A percentile compares a stretch with the other conserved stretches of the same genome.
These are phyloP conservation scores for Clavelina lepadiformis DNA, from an alignment of 23 tunicate genomes.

Conservation along the genomic window DNA sequence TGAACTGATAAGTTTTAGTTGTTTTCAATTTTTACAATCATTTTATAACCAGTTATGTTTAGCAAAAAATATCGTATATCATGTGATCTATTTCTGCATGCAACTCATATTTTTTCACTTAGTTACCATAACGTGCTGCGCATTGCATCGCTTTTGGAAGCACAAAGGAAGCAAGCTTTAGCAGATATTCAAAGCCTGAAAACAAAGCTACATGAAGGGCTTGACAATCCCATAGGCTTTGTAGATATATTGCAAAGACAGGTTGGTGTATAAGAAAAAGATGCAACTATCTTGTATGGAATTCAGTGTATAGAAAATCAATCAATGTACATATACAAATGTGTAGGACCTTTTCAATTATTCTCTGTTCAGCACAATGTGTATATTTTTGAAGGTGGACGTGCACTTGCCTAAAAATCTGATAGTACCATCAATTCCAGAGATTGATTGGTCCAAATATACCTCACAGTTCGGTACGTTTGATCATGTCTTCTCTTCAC, in stretches of 20 bases:
- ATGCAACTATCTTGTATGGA: too few relatives aligned
- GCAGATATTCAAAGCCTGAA: constrained; percentile 38
- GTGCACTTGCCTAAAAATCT: constrained; percentile 17
- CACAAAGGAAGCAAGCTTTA: constrained; percentile 60
- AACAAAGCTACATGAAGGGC: constrained; percentile 12
- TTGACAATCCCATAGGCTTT: constrained; percentile 50
- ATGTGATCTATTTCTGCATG: too few relatives aligned
- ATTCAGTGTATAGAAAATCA: too few relatives aligned
- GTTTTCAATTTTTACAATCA: too few relatives aligned
- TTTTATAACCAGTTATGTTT: too few relatives aligned
- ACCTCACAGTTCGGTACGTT: constrained; percentile 74
- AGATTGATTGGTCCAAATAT: constrained; percentile 66
- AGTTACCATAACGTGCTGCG: constrained; percentile 62
- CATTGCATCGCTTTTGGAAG: constrained; percentile 42
- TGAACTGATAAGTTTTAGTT: too few relatives aligned
- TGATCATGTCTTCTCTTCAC: constrained; percentile 48
- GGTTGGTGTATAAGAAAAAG: constrained; percentile 13
- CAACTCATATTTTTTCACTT: too few relatives aligned
- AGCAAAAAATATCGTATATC: too few relatives aligned
- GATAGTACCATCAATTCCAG: constrained; percentile 30
- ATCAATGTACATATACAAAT: too few relatives aligned
- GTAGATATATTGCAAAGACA: constrained; percentile 62
- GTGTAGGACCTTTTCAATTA: too few relatives aligned
- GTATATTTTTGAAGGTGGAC: constrained; percentile 21
- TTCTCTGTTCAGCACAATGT: too few relatives aligned